Percentiles rank a stretch among this genome's conserved stretches.
Conservation (phyloP, 2,113 vertebrate genomes). For the Emydura subglobosa region DNA sequence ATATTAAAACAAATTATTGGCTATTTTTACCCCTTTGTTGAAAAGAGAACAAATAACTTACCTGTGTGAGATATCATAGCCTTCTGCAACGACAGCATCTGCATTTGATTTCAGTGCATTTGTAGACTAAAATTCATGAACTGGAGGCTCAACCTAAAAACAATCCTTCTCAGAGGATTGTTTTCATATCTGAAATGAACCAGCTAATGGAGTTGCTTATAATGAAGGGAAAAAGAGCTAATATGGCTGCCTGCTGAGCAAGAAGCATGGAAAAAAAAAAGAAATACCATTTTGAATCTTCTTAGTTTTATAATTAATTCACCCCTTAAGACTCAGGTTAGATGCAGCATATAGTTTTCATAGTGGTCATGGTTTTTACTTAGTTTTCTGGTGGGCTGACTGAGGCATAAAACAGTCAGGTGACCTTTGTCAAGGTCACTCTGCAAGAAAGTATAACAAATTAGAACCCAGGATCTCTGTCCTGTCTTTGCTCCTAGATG, state of each 20-base stretch:
- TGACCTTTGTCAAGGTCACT: background rate
- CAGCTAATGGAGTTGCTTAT: conserved; percentile 14
- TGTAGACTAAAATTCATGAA: conserved; percentile 46
- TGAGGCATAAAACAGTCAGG: background rate
- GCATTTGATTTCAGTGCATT: conserved; percentile 45
- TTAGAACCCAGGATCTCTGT: background rate
- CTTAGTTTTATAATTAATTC: background rate
- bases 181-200: conserved; percentile 41
- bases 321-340: background rate
- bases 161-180: conserved; percentile 16
- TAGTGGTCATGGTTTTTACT: background rate
- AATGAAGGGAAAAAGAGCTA: conserved; percentile 28
- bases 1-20: background rate
- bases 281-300: conserved; percentile 23
- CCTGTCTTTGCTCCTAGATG: background rate
- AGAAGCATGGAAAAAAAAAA: conserved; percentile 14
- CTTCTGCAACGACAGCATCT: conserved; percentile 10
- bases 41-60: background rate
- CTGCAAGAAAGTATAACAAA: background rate
- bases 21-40: background rate
- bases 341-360: background rate
- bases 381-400: background rate
- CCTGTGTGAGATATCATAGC: background rate
- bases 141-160: conserved; percentile 23
- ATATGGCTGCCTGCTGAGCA: background rate